phyloP scores from a whole-genome alignment of 2,888 invertebrate genomes.

The Podabrus alpinus region DNA sequence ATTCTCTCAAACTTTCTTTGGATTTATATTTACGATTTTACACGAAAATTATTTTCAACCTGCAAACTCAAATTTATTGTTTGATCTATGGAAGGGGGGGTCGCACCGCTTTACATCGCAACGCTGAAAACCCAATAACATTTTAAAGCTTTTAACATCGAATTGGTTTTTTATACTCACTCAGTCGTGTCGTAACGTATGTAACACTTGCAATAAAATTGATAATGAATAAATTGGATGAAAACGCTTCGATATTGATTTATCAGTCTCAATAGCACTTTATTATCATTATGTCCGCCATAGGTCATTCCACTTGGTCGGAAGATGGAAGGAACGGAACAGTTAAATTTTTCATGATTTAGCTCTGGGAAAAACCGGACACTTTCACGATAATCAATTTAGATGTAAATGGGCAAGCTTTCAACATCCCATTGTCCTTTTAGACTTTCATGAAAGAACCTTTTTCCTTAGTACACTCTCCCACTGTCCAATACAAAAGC shows the following conservation, averaged over 20 bases:
- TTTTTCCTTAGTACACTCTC: neutral
- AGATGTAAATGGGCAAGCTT: neutral
- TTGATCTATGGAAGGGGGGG: neutral
- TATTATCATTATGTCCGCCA: neutral
- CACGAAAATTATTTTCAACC: neutral
- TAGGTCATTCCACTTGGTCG: neutral
- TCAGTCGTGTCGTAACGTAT: neutral
- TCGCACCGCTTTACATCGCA: neutral
- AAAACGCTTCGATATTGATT: neutral
- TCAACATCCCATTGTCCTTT: neutral
- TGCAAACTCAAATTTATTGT: neutral
- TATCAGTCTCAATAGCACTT: neutral
- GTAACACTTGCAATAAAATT: neutral
- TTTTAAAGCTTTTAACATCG: neutral
- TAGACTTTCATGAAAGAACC: neutral
- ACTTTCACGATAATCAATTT: neutral
- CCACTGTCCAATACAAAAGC: neutral
- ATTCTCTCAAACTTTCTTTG: neutral
- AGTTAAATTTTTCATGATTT: neutral
- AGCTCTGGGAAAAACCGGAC: neutral
- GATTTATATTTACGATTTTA: neutral
- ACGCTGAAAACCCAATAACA: neutral
- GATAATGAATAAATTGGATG: neutral
- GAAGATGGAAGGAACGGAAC: neutral
- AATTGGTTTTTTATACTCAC: neutral